Evolutionary conservation across 2,113 vertebrate genomes (phyloP), one percentile per base, ranked within the genome.

Genomic region (Colistium nudipinnis): DNA sequence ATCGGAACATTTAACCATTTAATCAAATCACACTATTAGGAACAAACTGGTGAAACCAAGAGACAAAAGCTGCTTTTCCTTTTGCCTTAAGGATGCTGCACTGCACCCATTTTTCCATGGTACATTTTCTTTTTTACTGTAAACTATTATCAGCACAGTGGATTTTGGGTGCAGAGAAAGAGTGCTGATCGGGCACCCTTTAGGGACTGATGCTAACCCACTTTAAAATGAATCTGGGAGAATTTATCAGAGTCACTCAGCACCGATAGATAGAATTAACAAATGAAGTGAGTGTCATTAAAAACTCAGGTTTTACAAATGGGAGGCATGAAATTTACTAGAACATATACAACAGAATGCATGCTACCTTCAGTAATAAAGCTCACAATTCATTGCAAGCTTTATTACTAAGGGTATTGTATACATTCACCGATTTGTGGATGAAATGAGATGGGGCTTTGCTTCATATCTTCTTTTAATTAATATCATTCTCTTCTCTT

Each of bases 381-480:
- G n/a, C 30, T 49, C n/a, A 22, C 44, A 48, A 45, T 79, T 30
- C 63, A 9, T 69, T 66, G 70, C 41, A 45, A 65, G 69, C 52
- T 72, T 33, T 65, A 44, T 76, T 83, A 77, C 63, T 76, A 65
- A 63, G 53, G 33, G 33, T 52, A 79, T 76, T 80, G 76, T 78
- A 82, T 76, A 65, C 54, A 81, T 60, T 83, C 79, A 74, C 53
- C 78, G 83, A 78, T 86, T 72, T 86, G 79, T 66, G 53, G 51
- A 62, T 62, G 64, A 77, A 72, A 76, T 78, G 76, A 77, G 71
- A 87, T 54, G 76, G 80, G 53, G 70, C 31, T 82, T 67, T 83
- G 81, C 88, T 85, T 86, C 81, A 80, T 79, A 81, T 82, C 86
- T 72, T 80, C 65, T 68, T 84, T 88, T 87, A 90, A 90, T 90